Base-by-base conservation (phyloP, 2,797 vertebrate genomes). In the Protosalanx chinensis region DNA sequence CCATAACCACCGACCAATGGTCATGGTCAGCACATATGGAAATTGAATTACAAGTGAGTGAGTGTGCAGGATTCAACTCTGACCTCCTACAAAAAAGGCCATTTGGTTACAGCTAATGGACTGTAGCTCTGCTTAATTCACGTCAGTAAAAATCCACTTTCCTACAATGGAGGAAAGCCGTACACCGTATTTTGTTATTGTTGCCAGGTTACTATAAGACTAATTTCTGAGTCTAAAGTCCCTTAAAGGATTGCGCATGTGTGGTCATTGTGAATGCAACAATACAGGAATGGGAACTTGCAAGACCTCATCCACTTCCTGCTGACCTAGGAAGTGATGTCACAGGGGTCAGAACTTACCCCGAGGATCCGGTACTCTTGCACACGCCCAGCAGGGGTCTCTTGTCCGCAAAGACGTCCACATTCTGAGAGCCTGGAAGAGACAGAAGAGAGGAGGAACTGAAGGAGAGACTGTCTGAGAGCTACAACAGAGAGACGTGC, bases 291-390 rank as follows among this genome's bases (percentile, higher is more conserved):
- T 16, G 18, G 18, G 51, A 7, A n/a, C 18, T 15, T 51, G 49
- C 16, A 85, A 77, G 69, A 82, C 51, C n/a, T 56, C 6, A 56
- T n/a, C 51, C 51, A 56, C 51, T 56, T 56, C 51, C 18, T 10
- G 18, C n/a, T 56, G 16, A 56, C 51, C 51, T n/a, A 56, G 18
- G 51, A n/a, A 75, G 68, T 74, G 65, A 73, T 53, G 70, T 70
- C 41, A 57, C 61, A 12, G 59, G 41, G 10, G 41, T 46, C 41
- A 46, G 12, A 46, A 93, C 96, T 98, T 93, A 98, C 97, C 97
- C 96, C 59, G 96, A 96, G 74, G 97, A 98, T 76, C 97, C 97
- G 23, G 94, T 91, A 88, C 96, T 98, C 92, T 99, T 98, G 91
- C 98, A 99, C 79, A 98, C 93, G 69, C 96, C 95, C 71, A 99